Evolutionary conservation across 2,797 vertebrate species (phyloP), one percentile per base, ranked within the genome.

Genomic region (Notolabrus celidotus): DNA sequence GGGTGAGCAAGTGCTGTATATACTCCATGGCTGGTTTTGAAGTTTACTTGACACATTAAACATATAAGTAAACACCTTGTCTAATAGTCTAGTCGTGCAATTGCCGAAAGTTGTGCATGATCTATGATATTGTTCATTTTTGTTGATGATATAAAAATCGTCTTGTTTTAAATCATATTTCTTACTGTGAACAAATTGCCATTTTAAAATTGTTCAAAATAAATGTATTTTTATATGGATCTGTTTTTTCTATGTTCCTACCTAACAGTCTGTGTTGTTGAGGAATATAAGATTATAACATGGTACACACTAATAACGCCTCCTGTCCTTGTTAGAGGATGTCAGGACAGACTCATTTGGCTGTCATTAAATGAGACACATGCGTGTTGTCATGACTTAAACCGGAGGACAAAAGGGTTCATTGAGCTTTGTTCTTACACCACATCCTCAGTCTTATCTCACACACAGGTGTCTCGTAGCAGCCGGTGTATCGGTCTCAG

Each of bases 131-230:
- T 87, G 79, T 89, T 87, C 27, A 68, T 86, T 90, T 86, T 66
- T 84, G 83, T 88, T 63, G 1, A 65, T 54, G 31, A 83, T 81
- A 80, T 71, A 58, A 52, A 74, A 67, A 74, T 33, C 0, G 88
- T 95, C 93, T 95, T 94, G 93, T 95, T 96, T 96, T 92, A 92
- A 94, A 95, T 95, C 93, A 95, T 95, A 94, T 97, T 97, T 97
- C 95, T 95, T 96, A 97, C 96, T 96, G 96, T 96, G 95, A 96
- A 96, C 90, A 90, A 94, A 95, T 94, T 94, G 92, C 95, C 94
- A 95, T 96, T 96, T 96, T 96, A 93, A 95, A 96, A 96, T 93
- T 96, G 96, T 97, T 97, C 93, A 94, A 95, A 98, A 98, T 98
- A 98, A 98, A 98, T 97, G 97, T 98, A 98, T 98, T 98, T 98